Evolutionary conservation across 2,888 invertebrate species (phyloP), one percentile per base, ranked within the genome.

Genomic region (Stramonita haemastoma): DNA sequence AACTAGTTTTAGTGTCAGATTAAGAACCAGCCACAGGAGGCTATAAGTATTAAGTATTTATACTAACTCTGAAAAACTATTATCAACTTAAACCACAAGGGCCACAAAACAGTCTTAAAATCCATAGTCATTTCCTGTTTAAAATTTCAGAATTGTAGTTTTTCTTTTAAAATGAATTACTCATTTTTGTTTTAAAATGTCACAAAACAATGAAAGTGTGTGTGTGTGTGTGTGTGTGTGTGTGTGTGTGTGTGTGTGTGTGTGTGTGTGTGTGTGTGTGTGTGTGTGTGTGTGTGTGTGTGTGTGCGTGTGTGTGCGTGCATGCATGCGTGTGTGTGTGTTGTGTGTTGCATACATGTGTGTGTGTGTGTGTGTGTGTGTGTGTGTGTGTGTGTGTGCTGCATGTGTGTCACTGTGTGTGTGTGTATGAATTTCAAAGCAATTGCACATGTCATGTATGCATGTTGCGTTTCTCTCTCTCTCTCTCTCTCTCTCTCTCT

Each of bases 191-290:
- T 15, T 22, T 22, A 8, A 60, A 60, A 19, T 46, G 46, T 46
- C 46, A 66, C 17, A 66, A 13, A n/a, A 11, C 1, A 32, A 13
- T 26, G 34, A 19, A 15, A 32, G 32, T 32, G 17, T 32, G 77
- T 26, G 15, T 79, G 15, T 79, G 77, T 79, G 77, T 32, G 32
- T 34, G 34, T 34, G 77, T 34, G 29, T 32, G 77, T 77, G 77
- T 77, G 29, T 77, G 77, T 32, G 77, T 77, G 77, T 77, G 77
- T 77, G 77, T 77, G 77, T n/a, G 73, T 73, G n/a, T 73, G 73
- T 73, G 73, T 73, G 73, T n/a, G n/a, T 73, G 73, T n/a, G 73
- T 73, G 73, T 73, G 73, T n/a, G 73, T 73, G 26, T 73, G 73
- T n/a, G n/a, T 73, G 26, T 73, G n/a, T 73, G 26, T 73, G 73